phyloP scores from a whole-genome alignment of 2,797 vertebrate species.

The Stomatorhinus walkeri region DNA sequence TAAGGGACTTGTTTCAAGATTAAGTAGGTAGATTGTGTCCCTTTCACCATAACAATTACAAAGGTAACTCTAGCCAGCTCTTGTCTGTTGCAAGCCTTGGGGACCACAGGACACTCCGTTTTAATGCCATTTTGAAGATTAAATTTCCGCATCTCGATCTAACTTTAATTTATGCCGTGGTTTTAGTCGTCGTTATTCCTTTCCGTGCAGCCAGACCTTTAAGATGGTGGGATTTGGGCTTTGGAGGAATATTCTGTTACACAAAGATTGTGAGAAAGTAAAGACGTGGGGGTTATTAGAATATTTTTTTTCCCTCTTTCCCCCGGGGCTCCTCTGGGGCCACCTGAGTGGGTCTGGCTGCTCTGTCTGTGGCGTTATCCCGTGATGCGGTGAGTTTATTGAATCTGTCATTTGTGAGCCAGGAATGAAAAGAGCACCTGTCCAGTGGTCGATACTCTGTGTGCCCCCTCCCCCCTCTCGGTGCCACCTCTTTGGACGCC shows the following conservation, averaged over 20 bases:
- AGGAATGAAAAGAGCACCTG: constrained; percentile 63
- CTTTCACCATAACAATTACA: constrained; percentile 76
- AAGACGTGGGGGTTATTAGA: constrained; percentile 49
- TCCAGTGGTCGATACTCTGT: constrained; percentile 38
- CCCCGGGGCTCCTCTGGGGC: constrained; percentile 42
- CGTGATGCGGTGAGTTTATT: constrained; percentile 65
- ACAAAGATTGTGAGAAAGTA: constrained; percentile 27
- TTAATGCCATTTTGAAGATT: constrained; percentile 84
- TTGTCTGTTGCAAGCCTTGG: constrained; percentile 69
- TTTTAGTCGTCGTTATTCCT: constrained; percentile 38
- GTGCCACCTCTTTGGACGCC: constrained; percentile 51
- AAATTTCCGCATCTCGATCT: constrained; percentile 78
- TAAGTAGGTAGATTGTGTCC: constrained; percentile 78
- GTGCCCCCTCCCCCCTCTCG: constrained; percentile 30
- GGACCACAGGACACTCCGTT: constrained; percentile 69
- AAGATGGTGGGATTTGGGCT: constrained; percentile 41
- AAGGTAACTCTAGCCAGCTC: constrained; percentile 76
- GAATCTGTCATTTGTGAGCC: constrained; percentile 73
- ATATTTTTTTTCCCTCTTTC: constrained; percentile 60
- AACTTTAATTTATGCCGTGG: constrained; percentile 58
- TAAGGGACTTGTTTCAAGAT: constrained; percentile 72
- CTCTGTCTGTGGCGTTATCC: constrained; percentile 50
- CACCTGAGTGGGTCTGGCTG: constrained; percentile 50
- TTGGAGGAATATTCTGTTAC: constrained; percentile 19
- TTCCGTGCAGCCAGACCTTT: constrained; percentile 58